Evolutionary conservation across 2,888 invertebrate species (phyloP), one percentile per base, ranked within the genome.

Genomic region (Marronus borbonicus): DNA sequence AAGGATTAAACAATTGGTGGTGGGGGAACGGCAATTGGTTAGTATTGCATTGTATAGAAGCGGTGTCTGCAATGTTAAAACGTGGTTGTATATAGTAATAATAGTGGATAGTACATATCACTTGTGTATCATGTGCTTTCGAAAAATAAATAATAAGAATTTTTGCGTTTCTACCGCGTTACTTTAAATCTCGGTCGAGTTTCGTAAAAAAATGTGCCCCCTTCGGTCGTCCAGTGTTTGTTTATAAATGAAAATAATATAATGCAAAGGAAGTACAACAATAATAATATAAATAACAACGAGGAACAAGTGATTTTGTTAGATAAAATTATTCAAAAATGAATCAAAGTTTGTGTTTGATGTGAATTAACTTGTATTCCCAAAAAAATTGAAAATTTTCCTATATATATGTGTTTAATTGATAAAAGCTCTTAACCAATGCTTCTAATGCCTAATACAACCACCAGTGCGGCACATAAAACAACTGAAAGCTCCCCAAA

Each of bases 1-100:
- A 85, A 84, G 80, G 78, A 81, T 79, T 82, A 79, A 78, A 82
- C 82, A 81, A 83, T 76, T 80, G 80, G 81, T 84, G 84, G 85
- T 84, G 85, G 85, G 85, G 84, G 83, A 12, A 14, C 81, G 83
- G 83, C 81, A 83, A 83, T 83, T 84, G 84, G 85, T 86, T 85
- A 86, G 86, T 85, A 84, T 85, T 82, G 79, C 82, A 81, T 82
- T 84, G 39, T 44, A 60, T 72, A 60, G 60, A 60, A 24, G 83
- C 78, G 82, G 82, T 82, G 84, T 82, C 80, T 83, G 84, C 82
- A 83, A 79, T 81, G 82, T 49, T 24, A 31, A 70, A 72, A 72
- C 72, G 72, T 44, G 72, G 55, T 72, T 60, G 68, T 68, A 68
- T 68, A 68, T 68, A 68, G 68, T 68, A 60, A 72, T 72, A 72